A percentile compares a stretch with the other conserved stretches of the same genome.
phyloP scores from a whole-genome alignment of 2,888 invertebrate species.

The Callyntrura sp. region DNA sequence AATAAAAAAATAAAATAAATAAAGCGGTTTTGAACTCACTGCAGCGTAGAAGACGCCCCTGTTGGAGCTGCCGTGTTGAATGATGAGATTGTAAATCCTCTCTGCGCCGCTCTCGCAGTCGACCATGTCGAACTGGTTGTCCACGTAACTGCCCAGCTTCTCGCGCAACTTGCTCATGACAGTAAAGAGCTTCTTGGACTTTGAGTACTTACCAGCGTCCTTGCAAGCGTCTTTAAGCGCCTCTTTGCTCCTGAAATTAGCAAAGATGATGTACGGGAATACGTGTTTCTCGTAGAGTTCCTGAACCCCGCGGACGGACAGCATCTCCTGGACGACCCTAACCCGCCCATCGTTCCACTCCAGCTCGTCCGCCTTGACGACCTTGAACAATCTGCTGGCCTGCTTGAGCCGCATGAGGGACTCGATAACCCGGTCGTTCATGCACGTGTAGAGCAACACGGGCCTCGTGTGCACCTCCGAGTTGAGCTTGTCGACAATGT shows the following conservation, averaged over 20 bases:
- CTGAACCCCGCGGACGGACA: constrained; percentile 13
- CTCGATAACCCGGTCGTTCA: constrained; percentile 34
- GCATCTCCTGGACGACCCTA: constrained; percentile 38
- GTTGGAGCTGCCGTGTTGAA: background rate
- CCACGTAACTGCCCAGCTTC: constrained; percentile 49
- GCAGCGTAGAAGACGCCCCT: constrained; percentile 11
- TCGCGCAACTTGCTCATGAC: constrained; percentile 30
- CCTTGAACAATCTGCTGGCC: constrained; percentile 21
- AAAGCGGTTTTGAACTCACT: too few relatives aligned
- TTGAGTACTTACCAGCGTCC: constrained; percentile 41
- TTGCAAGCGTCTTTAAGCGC: constrained; percentile 24
- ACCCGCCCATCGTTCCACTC: constrained; percentile 51
- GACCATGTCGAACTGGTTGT: constrained; percentile 5
- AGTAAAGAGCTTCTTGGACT: constrained; percentile 49
- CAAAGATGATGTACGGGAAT: constrained; percentile 38
- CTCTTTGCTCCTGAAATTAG: constrained; percentile 46
- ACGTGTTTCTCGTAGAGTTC: constrained; percentile 38
- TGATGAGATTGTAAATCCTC: background rate
- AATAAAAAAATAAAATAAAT: too few relatives aligned
- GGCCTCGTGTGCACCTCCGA: constrained; percentile 5
- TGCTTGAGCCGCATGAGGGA: constrained; percentile 39
- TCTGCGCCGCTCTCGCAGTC: constrained; percentile 9
- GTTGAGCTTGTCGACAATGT: constrained; percentile 1
- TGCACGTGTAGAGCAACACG: constrained; percentile 23
- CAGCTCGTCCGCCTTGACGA: constrained; percentile 35